Conservation (phyloP, 2,113 vertebrate genomes). For the Melospiza melodia region DNA sequence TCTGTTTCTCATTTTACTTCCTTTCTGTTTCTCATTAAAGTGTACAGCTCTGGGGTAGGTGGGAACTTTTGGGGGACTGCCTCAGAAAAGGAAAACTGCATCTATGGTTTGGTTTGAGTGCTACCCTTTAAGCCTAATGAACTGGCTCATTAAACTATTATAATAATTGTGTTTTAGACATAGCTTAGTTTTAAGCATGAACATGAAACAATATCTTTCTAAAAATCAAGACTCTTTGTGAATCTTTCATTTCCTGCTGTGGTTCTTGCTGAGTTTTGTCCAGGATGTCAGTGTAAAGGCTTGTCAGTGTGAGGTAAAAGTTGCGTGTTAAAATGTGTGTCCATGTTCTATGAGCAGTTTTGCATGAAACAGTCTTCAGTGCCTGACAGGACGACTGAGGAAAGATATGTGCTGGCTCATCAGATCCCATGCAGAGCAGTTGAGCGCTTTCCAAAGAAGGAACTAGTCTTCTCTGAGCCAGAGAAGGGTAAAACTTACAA, state of each 20-base stretch:
- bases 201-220: not conserved
- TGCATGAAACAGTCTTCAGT: not conserved
- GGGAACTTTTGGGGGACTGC: not conserved
- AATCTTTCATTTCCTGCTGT: not conserved
- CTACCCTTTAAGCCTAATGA: slow-evolving; percentile 29
- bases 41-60: not conserved
- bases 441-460: not conserved
- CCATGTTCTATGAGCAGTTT: not conserved
- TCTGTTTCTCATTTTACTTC: not conserved
- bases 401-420: not conserved
- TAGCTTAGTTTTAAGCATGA: not conserved
- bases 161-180: not conserved
- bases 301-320: not conserved
- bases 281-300: not conserved
- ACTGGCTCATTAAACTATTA: not conserved
- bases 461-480: not conserved
- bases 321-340: not conserved
- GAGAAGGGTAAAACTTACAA: not conserved
- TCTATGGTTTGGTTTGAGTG: not conserved
- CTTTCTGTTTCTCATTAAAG: not conserved
- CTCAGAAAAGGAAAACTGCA: not conserved
- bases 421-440: not conserved
- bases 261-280: not conserved
- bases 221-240: not conserved
- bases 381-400: not conserved